These are phyloP conservation scores for Chrysogorgia sp. DNA, from an alignment of 92 coral and sea anemone species.

Conservation along the genomic window DNA sequence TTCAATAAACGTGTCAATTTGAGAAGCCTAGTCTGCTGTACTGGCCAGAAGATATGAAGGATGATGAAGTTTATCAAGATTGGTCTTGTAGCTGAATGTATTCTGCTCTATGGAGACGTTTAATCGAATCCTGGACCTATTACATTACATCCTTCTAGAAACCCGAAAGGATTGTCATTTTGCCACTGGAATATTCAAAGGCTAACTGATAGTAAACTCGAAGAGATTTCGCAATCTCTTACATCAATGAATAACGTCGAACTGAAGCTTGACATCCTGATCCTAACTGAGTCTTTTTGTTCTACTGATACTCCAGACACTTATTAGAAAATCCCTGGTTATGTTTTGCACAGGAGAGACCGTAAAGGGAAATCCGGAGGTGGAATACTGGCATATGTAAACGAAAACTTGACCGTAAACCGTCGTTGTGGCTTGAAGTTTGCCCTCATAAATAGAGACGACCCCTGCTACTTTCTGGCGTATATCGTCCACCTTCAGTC, in stretches of 20 bases:
- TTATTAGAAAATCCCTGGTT: not conserved
- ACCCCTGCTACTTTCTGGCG: not conserved
- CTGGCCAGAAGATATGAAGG: no score
- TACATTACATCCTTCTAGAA: no score
- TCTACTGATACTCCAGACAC: not conserved
- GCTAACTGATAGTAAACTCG: slow-evolving; percentile 5
- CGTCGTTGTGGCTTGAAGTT: not conserved
- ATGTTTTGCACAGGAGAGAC: slow-evolving; percentile 1
- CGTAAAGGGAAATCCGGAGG: slow-evolving; percentile 13
- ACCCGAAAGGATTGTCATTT: not conserved
- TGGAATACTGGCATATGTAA: not conserved
- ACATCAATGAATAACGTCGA: not conserved
- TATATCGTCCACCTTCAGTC: no score
- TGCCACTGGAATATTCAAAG: slow-evolving; percentile 23
- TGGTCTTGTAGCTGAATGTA: no score
- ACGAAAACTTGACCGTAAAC: not conserved
- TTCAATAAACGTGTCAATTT: no score
- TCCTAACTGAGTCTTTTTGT: slow-evolving; percentile 7
- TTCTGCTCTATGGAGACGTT: no score
- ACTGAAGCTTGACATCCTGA: not conserved
- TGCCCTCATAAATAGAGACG: not conserved
- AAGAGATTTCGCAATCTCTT: slow-evolving; percentile 16
- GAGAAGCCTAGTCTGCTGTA: no score
- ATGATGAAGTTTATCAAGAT: no score
- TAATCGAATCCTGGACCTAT: no score